Evolutionary conservation across 2,888 invertebrate species (phyloP).

Genomic region (Hypomecis punctinalis): DNA sequence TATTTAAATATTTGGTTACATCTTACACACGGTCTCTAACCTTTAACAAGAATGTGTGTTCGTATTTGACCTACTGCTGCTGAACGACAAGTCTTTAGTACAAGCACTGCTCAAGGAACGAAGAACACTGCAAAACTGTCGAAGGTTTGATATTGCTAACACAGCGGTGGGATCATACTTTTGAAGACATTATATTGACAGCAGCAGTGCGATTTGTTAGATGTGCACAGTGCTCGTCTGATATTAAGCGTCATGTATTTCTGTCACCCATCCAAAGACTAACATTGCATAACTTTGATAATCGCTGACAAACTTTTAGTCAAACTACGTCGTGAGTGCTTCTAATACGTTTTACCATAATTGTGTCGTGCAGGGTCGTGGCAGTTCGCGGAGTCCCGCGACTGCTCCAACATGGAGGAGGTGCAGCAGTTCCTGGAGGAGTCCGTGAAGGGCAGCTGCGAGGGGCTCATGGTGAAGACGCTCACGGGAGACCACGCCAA

Average conservation of each 20-base stretch:
- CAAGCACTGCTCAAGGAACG: constrained; percentile 90
- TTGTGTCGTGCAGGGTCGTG: constrained; percentile 87
- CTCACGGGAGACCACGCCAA: constrained; percentile 92
- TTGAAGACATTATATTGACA: too few species aligned
- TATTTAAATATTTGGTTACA: too few species aligned
- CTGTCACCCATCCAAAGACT: too few species aligned
- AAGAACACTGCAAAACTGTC: constrained; percentile 87
- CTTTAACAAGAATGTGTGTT: constrained; percentile 98
- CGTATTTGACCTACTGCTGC: constrained; percentile 97
- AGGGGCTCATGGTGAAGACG: constrained; percentile 99
- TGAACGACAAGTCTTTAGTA: constrained; percentile 95
- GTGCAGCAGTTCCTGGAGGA: constrained; percentile 97
- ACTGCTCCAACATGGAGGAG: constrained; percentile 94
- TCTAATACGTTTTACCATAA: too few species aligned
- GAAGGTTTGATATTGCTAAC: constrained; percentile 74
- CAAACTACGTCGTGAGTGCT: too few species aligned
- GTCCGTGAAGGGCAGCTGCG: constrained; percentile 96
- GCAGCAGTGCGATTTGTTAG: too few species aligned
- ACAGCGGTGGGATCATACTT: neutral
- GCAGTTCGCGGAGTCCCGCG: constrained; percentile 93
- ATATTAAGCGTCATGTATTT: too few species aligned
- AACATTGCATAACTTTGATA: too few species aligned
- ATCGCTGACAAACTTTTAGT: too few species aligned
- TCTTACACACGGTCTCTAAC: too few species aligned
- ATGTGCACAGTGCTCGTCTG: too few species aligned